A percentile compares a stretch with the other conserved stretches of the same genome.
These are phyloP conservation scores for Canis aureus DNA, from an alignment of 2,113 vertebrate genomes.

Conservation along the genomic window DNA sequence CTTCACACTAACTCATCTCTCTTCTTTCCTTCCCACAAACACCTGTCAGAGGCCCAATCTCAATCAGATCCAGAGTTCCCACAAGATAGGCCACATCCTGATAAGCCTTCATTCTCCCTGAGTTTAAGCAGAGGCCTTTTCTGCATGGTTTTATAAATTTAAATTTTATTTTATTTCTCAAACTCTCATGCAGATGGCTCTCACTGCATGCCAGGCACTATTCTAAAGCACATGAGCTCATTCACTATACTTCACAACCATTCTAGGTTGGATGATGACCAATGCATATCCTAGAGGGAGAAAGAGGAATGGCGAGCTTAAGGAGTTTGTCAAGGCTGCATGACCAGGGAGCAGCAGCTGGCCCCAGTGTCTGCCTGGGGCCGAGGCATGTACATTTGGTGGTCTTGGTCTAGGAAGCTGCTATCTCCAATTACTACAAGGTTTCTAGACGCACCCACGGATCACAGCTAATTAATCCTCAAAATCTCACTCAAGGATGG, in stretches of 20 bases:
- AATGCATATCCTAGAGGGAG: neutral
- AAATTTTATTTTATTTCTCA: neutral
- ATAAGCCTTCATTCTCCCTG: neutral
- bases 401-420: neutral
- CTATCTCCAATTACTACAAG: neutral
- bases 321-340: neutral
- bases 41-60: neutral
- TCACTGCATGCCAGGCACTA: neutral
- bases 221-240: neutral
- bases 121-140: neutral
- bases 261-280: neutral
- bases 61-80: neutral
- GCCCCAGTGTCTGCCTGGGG: neutral
- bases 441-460: neutral
- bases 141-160: neutral
- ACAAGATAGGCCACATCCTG: neutral
- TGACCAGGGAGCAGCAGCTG: neutral
- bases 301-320: neutral
- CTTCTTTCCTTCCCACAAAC: neutral
- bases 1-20: neutral
- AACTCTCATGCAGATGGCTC: neutral
- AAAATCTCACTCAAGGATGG: neutral
- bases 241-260: neutral
- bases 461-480: neutral
- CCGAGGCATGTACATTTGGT: no score